Percentiles rank a stretch among this genome's conserved stretches.
Evolutionary conservation across 1,140 invertebrate genomes (phyloP).

Genomic region (Bombus polaris): DNA sequence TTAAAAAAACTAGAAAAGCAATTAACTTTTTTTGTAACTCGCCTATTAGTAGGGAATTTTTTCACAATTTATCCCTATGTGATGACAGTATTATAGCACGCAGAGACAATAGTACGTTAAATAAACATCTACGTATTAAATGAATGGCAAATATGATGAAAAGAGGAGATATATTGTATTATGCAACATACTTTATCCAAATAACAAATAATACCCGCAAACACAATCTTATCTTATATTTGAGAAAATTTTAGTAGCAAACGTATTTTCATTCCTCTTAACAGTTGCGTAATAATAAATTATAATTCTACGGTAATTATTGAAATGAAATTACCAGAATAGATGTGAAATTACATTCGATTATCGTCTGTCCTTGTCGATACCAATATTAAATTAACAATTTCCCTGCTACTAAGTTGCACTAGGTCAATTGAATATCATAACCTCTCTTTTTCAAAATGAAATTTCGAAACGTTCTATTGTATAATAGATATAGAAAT

Average conservation of each 20-base stretch:
- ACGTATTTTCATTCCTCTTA: not conserved
- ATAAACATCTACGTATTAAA: not conserved
- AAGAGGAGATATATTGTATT: too few species aligned
- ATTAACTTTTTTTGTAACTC: too few species aligned
- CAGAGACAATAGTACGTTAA: not conserved
- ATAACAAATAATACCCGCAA: not conserved
- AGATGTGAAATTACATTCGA: not conserved
- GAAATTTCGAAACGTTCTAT: not conserved
- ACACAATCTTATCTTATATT: not conserved
- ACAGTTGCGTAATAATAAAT: not conserved
- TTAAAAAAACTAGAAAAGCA: too few species aligned
- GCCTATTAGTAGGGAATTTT: too few species aligned
- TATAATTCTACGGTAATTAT: not conserved
- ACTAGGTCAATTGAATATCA: not conserved
- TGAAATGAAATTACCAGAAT: not conserved
- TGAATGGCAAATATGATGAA: too few species aligned
- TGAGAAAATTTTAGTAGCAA: not conserved
- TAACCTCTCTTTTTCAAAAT: conserved; percentile 10
- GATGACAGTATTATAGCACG: too few species aligned
- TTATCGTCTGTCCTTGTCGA: not conserved
- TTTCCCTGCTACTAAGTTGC: not conserved
- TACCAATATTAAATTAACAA: not conserved
- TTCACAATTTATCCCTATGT: too few species aligned
- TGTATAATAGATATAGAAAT: conserved; percentile 16
- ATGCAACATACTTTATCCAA: too few species aligned